phyloP scores from a whole-genome alignment of 2,113 vertebrate species.

The Muntiacus reevesi region DNA sequence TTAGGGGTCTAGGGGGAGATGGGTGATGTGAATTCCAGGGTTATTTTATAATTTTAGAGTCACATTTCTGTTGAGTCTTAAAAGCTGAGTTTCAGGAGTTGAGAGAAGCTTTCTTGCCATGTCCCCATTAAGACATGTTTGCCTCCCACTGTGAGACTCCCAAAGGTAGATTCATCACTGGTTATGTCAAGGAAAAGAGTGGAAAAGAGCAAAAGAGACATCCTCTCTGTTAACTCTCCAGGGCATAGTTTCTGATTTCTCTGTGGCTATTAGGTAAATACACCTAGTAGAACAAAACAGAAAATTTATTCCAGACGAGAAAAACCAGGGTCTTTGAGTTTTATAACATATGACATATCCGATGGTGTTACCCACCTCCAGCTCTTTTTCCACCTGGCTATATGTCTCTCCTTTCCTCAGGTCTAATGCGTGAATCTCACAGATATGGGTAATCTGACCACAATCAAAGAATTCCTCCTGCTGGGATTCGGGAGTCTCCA shows the following conservation, averaged over 20 bases:
- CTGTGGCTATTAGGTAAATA: conserved; percentile 25
- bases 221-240: background rate
- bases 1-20: background rate
- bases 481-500: conserved; percentile 13
- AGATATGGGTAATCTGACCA: conserved; percentile 25
- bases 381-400: background rate
- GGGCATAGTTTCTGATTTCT: background rate
- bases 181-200: conserved; percentile 24
- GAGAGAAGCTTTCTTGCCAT: background rate
- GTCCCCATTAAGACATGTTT: background rate
- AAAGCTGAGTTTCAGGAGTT: conserved; percentile 28
- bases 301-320: background rate
- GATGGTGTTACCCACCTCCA: background rate
- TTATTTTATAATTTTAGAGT: conserved; percentile 18
- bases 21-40: background rate
- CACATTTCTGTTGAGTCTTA: background rate
- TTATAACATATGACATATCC: background rate
- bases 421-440: background rate
- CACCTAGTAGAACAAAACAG: background rate
- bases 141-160: background rate
- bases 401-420: conserved; percentile 25
- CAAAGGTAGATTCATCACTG: background rate
- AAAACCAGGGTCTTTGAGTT: background rate
- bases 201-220: background rate
- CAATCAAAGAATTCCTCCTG: conserved; percentile 48